phyloP scores from a whole-genome alignment of 2,113 vertebrate species.

The Chloebia gouldiae region DNA sequence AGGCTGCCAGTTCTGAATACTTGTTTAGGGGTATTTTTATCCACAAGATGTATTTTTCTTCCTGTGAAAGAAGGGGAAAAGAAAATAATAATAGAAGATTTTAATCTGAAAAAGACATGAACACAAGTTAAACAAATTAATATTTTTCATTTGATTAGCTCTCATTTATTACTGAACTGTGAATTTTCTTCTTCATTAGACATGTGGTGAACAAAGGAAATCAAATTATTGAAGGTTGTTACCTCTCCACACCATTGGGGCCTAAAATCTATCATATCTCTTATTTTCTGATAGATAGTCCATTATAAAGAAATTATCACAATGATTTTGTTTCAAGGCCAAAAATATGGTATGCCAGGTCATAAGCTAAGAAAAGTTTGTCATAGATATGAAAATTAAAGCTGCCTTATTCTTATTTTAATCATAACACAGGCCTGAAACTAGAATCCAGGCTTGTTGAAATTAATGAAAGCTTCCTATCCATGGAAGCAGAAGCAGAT shows the following conservation, averaged over 20 bases:
- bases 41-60: neutral
- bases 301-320: neutral
- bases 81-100: slow-evolving; percentile 1
- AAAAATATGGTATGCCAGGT: slow-evolving; percentile 39
- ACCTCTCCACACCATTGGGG: neutral
- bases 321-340: slow-evolving; percentile 15
- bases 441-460: neutral
- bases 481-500: neutral
- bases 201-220: neutral
- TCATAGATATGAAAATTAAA: slow-evolving; percentile 37
- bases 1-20: neutral
- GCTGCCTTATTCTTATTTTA: slow-evolving; percentile 54
- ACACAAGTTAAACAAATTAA: neutral
- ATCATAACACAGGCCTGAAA: slow-evolving; percentile 38
- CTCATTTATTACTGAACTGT: slow-evolving; percentile 24
- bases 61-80: slow-evolving; percentile 12
- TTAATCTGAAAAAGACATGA: neutral
- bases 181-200: slow-evolving; percentile 35
- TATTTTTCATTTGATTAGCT: slow-evolving; percentile 10
- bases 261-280: neutral
- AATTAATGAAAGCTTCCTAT: neutral
- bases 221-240: slow-evolving; percentile 41
- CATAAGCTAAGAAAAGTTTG: slow-evolving; percentile 56
- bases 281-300: neutral
- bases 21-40: neutral